Evolutionary conservation across 2,797 vertebrate species (phyloP), one percentile per base, ranked within the genome.

Genomic region (Acanthornis magna): DNA sequence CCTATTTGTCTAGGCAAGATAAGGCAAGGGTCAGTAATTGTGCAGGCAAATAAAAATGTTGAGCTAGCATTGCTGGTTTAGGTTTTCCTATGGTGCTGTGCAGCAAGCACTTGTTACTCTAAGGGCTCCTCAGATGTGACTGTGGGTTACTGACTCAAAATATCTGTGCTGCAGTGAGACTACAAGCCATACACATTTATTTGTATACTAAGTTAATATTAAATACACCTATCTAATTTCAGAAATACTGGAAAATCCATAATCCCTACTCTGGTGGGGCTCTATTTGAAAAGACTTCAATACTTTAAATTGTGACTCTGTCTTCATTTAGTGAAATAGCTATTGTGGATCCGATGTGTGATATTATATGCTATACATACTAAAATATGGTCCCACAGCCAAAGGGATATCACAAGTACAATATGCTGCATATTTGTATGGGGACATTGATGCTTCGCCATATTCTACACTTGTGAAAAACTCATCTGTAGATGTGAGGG

Each of bases 11-110:
- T 88, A 36, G 85, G 36, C 36, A 76, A 84, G 77, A 85, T 86
- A 92, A 96, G 65, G 65, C n/a, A 92, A 75, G 85, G 66, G 53
- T 88, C 48, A 93, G 72, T 96, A 96, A 94, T 88, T 94, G 77
- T 94, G 62, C 66, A 75, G 26, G 74, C 93, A 95, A 82, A 88
- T 96, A 78, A 85, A 77, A 95, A 45, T 13, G 13, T 70, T 91
- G 71, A 80, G 72, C 55, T 85, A 38, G 27, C 29, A 5, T 74
- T 91, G 86, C 62, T 92, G 50, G n/a, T 79, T 92, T 67, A 29
- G 86, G 8, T 81, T 94, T 93, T 94, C 80, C 42, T 85, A 42
- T 89, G 53, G 79, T 34, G 27, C 9, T 26, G 83, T 72, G 54
- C 38, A 82, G 34, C 55, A 51, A 91, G 26, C 16, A 19, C 42